A percentile compares a stretch with the other conserved stretches of the same genome.
Conservation (phyloP, 2,113 vertebrate species). For the Myotis brandtii region DNA sequence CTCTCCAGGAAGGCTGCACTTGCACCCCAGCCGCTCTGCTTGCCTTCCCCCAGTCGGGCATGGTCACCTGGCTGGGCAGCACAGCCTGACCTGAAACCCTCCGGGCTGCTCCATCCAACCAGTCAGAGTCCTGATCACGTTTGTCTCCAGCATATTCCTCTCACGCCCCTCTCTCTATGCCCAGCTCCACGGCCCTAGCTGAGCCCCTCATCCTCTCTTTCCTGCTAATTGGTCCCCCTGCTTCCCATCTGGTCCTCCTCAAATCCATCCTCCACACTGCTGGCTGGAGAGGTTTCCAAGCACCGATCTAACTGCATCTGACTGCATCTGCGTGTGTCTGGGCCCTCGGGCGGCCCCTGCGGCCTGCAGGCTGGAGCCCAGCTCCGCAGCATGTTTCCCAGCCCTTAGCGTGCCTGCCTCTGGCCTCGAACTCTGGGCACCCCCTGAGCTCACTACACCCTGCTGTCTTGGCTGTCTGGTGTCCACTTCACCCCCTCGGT, state of each 20-base stretch:
- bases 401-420: not conserved
- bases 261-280: conserved; percentile 32
- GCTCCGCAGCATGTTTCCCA: not conserved
- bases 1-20: not conserved
- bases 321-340: not conserved
- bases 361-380: not conserved
- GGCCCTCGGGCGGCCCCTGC: not conserved
- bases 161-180: not conserved
- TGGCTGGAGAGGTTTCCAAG: not conserved
- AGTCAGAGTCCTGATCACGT: not conserved
- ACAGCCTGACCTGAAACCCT: not conserved
- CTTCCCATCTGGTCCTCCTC: conserved; percentile 62
- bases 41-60: not conserved
- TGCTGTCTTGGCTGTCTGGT: not conserved
- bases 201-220: not conserved
- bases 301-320: not conserved
- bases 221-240: conserved; percentile 71
- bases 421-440: not conserved
- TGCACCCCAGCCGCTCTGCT: not conserved
- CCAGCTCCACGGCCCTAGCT: not conserved
- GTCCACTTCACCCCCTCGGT: not conserved
- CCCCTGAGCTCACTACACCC: not conserved
- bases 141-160: not conserved
- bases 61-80: not conserved
- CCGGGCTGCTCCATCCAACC: not conserved